Evolutionary conservation across 1,140 invertebrate genomes (phyloP).

Genomic region (Drosophila repletoides): DNA sequence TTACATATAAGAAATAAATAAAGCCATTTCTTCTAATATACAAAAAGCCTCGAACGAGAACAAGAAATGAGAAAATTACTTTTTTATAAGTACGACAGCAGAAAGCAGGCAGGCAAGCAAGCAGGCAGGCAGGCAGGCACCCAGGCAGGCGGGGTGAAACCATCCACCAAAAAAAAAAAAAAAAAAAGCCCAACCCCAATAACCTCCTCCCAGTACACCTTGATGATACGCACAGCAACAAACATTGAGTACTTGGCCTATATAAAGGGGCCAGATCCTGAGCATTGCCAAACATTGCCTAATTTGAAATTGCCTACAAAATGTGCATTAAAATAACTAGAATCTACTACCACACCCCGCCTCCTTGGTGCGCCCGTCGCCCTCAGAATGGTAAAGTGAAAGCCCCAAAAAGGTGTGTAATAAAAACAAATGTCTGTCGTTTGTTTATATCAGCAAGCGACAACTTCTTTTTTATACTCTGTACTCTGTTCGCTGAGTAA

Average conservation of each 20-base stretch:
- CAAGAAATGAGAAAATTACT: constrained; percentile 81
- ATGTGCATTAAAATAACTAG: constrained; percentile 82
- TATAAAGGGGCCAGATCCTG: constrained; percentile 25
- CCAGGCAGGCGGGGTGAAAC: not conserved
- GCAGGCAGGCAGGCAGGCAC: not conserved
- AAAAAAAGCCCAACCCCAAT: not conserved
- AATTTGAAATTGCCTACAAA: constrained; percentile 82
- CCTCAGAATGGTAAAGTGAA: constrained; percentile 14
- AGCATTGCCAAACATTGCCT: constrained; percentile 78
- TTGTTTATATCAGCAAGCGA: constrained; percentile 81
- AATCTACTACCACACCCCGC: constrained; percentile 61
- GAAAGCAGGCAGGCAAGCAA: not conserved
- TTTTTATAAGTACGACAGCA: constrained; percentile 71
- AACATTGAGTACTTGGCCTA: constrained; percentile 30
- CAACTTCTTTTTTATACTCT: constrained; percentile 34
- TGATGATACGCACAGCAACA: constrained; percentile 24
- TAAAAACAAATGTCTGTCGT: constrained; percentile 82
- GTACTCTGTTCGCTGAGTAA: not conserved
- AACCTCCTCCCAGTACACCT: constrained; percentile 44
- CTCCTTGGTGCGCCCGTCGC: constrained; percentile 3
- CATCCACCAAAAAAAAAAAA: constrained; percentile 28
- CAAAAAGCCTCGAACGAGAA: constrained; percentile 73
- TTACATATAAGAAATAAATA: constrained; percentile 81
- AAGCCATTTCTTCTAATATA: constrained; percentile 82
- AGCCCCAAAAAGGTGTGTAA: constrained; percentile 75